A percentile compares a stretch with the other conserved stretches of the same genome.
phyloP scores from a whole-genome alignment of 2,113 vertebrate genomes.

The Bubo blakistoni region DNA sequence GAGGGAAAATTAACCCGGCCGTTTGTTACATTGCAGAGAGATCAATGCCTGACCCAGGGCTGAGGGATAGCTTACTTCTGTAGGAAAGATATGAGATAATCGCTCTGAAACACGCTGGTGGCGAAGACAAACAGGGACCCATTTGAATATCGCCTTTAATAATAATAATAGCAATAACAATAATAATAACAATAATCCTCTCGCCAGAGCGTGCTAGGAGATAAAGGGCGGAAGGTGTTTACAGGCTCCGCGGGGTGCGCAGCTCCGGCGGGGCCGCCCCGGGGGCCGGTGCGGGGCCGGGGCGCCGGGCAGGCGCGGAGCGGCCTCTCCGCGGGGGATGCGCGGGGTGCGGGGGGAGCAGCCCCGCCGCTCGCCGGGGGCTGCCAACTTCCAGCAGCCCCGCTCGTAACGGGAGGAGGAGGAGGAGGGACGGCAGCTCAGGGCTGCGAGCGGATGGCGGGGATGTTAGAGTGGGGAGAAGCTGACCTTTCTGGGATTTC shows the following conservation, averaged over 20 bases:
- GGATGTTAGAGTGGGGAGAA: neutral
- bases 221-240: neutral
- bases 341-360: neutral
- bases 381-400: neutral
- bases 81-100: constrained; percentile 74
- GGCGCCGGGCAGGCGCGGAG: neutral
- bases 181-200: neutral
- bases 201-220: neutral
- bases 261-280: neutral
- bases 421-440: neutral
- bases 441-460: neutral
- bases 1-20: constrained; percentile 79
- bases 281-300: neutral
- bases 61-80: constrained; percentile 56
- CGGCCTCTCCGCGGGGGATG: neutral
- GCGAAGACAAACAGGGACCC: neutral
- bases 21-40: constrained; percentile 73
- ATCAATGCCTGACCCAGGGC: constrained; percentile 73
- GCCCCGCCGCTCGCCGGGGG: neutral
- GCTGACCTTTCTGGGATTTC: neutral
- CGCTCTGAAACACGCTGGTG: constrained; percentile 36
- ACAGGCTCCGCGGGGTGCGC: neutral
- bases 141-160: neutral
- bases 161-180: neutral
- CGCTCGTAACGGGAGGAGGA: neutral